A percentile compares a stretch with the other conserved stretches of the same genome.
phyloP scores from a whole-genome alignment of 2,113 vertebrate genomes.

The Catharus bicknelli region DNA sequence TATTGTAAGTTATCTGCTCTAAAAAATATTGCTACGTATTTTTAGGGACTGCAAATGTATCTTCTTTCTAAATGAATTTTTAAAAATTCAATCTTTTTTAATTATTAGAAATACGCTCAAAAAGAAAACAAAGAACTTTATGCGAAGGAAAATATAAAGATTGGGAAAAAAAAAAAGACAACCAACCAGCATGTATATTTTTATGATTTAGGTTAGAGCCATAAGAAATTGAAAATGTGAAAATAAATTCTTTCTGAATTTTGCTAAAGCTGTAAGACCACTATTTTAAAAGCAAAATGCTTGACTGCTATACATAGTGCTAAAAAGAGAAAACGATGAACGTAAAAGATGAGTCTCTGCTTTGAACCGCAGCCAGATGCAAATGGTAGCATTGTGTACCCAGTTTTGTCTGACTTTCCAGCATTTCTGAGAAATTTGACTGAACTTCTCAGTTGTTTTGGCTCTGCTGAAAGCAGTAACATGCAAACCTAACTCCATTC shows the following conservation, averaged over 20 bases:
- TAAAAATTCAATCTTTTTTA: fast-evolving
- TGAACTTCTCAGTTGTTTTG: neutral
- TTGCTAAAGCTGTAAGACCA: neutral
- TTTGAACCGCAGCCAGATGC: neutral
- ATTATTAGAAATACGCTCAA: neutral
- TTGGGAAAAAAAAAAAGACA: no score
- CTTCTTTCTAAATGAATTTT: neutral
- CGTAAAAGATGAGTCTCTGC: neutral
- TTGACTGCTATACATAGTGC: neutral
- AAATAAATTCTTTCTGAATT: neutral
- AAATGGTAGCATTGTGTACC: neutral
- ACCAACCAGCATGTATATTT: neutral
- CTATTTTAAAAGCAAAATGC: neutral
- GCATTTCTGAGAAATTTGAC: neutral
- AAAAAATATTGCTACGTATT: neutral
- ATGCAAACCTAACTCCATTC: neutral
- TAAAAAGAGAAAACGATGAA: neutral
- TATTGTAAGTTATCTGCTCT: neutral
- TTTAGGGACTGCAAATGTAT: neutral
- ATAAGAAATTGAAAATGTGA: neutral
- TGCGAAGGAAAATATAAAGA: neutral
- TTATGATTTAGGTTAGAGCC: neutral
- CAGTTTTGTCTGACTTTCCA: neutral
- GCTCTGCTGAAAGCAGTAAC: neutral
- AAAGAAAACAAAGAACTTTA: neutral